Evolutionary conservation across 2,797 vertebrate genomes (phyloP).

Genomic region (Spheniscus humboldti): DNA sequence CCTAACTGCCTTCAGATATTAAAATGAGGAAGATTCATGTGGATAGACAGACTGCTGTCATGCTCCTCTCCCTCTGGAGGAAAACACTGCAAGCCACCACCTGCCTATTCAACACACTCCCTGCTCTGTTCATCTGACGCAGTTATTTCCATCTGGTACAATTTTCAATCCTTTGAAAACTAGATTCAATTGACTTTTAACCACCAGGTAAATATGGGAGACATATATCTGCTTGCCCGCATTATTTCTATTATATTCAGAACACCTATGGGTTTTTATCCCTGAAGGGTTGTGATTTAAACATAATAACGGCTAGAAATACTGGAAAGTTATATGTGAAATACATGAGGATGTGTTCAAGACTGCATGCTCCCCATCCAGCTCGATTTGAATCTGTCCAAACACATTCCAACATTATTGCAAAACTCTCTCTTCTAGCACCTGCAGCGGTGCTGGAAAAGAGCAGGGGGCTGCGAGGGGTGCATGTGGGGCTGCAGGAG

Average conservation of each 20-base stretch:
- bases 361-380: neutral
- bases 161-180: slow-evolving; percentile 28
- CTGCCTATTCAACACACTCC: neutral
- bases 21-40: neutral
- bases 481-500: neutral
- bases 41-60: neutral
- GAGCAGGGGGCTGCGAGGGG: neutral
- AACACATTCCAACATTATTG: neutral
- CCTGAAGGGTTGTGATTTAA: slow-evolving; percentile 9
- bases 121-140: neutral
- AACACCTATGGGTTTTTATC: neutral
- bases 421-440: neutral
- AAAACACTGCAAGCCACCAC: neutral
- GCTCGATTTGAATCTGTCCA: neutral
- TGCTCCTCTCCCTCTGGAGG: neutral
- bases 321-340: neutral
- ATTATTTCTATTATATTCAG: neutral
- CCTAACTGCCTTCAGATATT: neutral
- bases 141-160: neutral
- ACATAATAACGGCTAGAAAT: neutral
- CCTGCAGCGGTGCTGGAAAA: neutral
- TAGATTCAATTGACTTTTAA: slow-evolving; percentile 32
- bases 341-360: neutral
- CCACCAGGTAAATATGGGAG: neutral
- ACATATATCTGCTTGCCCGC: neutral